Base-by-base conservation (phyloP, 2,797 vertebrate genomes). In the Aulostomus chinensis region DNA sequence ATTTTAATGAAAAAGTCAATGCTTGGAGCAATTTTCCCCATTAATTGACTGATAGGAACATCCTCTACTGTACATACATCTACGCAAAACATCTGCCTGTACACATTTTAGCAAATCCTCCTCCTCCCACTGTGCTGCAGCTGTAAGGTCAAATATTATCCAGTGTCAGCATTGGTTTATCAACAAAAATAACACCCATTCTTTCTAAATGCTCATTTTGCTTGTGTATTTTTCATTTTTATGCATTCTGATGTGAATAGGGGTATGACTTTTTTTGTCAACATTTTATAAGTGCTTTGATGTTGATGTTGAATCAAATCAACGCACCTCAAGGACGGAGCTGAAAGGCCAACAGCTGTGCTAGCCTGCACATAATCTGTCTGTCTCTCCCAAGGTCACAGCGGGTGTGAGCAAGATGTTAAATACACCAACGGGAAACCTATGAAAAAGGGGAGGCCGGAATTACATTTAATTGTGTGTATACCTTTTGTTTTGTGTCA, bases 351-450 rank as follows among this genome's bases (percentile, higher is more conserved):
- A 73, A 79, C 78, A 84, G 70, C 73, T 79, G 64, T 60, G 59
- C 51, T 62, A 12, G 45, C 71, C 43, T 76, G 59, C 72, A 78
- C 68, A 53, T 76, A 73, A 84, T 81, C 58, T 75, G 64, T 65
- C 70, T 68, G 71, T 71, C 47, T 66, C 58, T 39, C 69, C 29
- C 78, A 85, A 86, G 79, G 76, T 85, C 78, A 81, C 26, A 49
- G 52, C 13, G 45, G 61, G 22, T 31, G 49, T 48, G 53, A 66
- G 52, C 56, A 59, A 63, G 62, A 68, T 66, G 57, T 57, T 69
- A 57, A 68, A 42, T 15, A 65, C 8, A 64, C 47, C 25, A 55
- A 64, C 9, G 26, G 24, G 31, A 29, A 42, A 20, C 3, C 9
- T 0, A 40, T 10, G 10, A 53, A 37, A 20, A 46, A 28, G 17